Evolutionary conservation across 2,888 invertebrate species (phyloP).

Genomic region (Dryomyza anilis): DNA sequence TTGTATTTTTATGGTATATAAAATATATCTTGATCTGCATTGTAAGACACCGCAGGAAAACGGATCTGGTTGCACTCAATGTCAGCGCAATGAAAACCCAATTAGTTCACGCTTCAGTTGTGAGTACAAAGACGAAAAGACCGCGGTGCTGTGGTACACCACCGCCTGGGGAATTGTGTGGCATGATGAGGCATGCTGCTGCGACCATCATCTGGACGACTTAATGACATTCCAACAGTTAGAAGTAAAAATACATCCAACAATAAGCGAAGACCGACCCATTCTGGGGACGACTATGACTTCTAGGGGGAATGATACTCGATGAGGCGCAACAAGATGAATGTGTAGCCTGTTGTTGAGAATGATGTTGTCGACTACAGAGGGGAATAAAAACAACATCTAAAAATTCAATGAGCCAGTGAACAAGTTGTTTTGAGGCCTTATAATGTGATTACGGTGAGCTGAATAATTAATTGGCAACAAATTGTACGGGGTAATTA

Average conservation of each 20-base stretch:
- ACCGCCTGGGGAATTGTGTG: constrained; percentile 10
- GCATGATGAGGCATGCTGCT: constrained; percentile 10
- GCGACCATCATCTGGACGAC: constrained; percentile 14
- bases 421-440: not conserved
- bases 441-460: too few relatives aligned
- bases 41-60: constrained; percentile 7
- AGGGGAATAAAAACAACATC: not conserved
- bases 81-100: constrained; percentile 43
- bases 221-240: constrained; percentile 5
- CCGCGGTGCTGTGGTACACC: not conserved
- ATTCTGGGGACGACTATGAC: not conserved
- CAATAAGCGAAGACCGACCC: not conserved
- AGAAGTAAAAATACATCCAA: not conserved
- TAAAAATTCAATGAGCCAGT: not conserved
- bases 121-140: constrained; percentile 32
- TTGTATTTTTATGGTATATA: too few relatives aligned
- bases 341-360: not conserved
- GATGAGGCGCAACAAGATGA: constrained; percentile 13
- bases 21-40: too few relatives aligned
- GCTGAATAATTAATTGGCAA: constrained; percentile 12
- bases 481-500: not conserved
- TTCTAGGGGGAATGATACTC: not conserved
- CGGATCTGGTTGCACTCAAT: not conserved
- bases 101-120: constrained; percentile 58
- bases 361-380: not conserved